A percentile compares a stretch with the other conserved stretches of the same genome.
phyloP scores from a whole-genome alignment of 2,888 invertebrate genomes.

The Mythimna impura region DNA sequence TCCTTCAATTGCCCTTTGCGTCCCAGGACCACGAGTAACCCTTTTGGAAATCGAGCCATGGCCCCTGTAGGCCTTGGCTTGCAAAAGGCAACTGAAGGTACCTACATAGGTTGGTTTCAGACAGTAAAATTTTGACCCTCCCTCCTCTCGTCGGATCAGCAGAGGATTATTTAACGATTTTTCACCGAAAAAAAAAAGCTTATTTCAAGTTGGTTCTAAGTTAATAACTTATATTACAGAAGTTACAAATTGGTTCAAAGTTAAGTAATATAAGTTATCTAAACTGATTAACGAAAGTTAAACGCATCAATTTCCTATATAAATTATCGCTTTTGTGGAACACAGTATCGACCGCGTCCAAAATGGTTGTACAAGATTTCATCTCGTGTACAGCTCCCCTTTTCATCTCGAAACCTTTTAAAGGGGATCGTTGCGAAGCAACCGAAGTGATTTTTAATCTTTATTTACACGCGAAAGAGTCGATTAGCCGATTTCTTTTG shows the following conservation, averaged over 20 bases:
- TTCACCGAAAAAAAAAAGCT: too few relatives aligned
- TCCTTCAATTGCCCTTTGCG: too few relatives aligned
- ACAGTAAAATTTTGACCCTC: too few relatives aligned
- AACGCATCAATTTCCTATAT: conserved; percentile 14
- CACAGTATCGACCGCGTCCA: conserved; percentile 46
- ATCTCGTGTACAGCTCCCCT: conserved; percentile 55
- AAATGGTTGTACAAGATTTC: conserved; percentile 46
- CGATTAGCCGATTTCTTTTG: conserved; percentile 71
- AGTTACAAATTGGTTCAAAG: conserved; percentile 4
- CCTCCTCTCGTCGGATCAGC: too few relatives aligned
- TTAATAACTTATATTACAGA: background rate
- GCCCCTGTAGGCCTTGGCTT: too few relatives aligned
- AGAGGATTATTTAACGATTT: too few relatives aligned
- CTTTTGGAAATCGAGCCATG: too few relatives aligned
- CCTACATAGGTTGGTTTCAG: background rate
- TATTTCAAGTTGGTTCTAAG: background rate
- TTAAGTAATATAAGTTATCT: conserved; percentile 20
- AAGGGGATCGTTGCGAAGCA: conserved; percentile 71
- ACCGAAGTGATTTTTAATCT: conserved; percentile 82
- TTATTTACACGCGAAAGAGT: conserved; percentile 77
- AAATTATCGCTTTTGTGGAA: conserved; percentile 8
- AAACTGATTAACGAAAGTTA: conserved; percentile 15
- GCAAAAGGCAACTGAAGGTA: too few relatives aligned
- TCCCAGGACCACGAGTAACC: too few relatives aligned
- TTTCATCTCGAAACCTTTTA: conserved; percentile 72